Evolutionary conservation across 2,113 vertebrate genomes (phyloP).

Genomic region (Henicopernis longicauda): DNA sequence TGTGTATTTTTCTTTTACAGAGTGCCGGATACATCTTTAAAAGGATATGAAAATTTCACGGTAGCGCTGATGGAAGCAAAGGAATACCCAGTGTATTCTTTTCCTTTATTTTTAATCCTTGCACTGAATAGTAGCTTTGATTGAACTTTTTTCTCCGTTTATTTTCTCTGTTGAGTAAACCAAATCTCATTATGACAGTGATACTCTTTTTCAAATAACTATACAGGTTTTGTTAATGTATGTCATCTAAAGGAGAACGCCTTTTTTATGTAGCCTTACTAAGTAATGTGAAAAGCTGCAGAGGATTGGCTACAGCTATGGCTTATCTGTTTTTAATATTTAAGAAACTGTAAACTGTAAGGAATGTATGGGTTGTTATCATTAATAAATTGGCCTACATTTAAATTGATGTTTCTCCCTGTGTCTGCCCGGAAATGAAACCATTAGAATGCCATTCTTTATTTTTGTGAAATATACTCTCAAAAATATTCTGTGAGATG

Average conservation of each 20-base stretch:
- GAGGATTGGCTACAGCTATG: background rate
- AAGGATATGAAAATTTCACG: slow-evolving; percentile 45
- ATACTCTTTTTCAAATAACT: background rate
- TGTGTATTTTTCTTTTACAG: slow-evolving; percentile 16
- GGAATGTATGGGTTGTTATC: background rate
- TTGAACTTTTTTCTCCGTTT: background rate
- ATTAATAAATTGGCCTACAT: background rate
- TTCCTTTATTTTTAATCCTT: slow-evolving; percentile 12
- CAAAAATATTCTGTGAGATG: background rate
- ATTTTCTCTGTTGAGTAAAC: background rate
- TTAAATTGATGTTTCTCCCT: background rate
- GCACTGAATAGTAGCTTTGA: background rate
- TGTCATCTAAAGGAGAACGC: background rate
- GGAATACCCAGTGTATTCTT: background rate
- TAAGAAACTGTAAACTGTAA: background rate
- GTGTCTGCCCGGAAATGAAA: background rate
- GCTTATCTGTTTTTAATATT: background rate
- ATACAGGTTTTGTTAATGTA: background rate
- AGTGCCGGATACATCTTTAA: slow-evolving; percentile 24
- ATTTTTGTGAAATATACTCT: background rate
- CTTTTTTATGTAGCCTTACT: background rate
- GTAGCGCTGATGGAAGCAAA: background rate
- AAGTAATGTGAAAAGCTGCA: background rate
- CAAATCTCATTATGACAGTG: background rate
- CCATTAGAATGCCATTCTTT: background rate